A percentile compares a stretch with the other conserved stretches of the same genome.
Evolutionary conservation across 2,888 invertebrate species (phyloP).

Genomic region (Psococerastis gibbosa): DNA sequence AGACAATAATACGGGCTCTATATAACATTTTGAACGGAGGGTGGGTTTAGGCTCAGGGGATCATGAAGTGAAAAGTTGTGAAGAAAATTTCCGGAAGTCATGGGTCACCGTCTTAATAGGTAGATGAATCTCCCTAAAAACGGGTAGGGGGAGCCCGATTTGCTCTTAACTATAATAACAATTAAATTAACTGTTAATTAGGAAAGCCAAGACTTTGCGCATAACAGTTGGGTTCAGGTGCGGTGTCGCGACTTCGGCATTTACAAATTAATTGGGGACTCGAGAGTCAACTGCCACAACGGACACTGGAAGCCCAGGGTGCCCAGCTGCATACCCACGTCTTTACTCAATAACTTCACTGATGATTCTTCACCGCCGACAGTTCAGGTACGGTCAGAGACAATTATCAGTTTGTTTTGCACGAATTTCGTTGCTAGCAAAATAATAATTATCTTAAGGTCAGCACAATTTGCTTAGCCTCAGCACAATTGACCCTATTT

Average conservation of each 20-base stretch:
- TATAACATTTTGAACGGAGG: too few species aligned
- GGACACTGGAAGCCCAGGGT: constrained; percentile 60
- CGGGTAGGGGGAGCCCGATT: neutral
- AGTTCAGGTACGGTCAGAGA: constrained; percentile 45
- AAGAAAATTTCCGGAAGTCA: too few species aligned
- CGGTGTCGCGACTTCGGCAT: constrained; percentile 65
- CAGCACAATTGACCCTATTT: too few species aligned
- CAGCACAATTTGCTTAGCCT: too few species aligned
- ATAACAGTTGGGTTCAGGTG: constrained; percentile 54
- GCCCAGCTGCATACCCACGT: constrained; percentile 74
- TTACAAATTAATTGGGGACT: constrained; percentile 65
- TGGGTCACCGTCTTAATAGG: too few species aligned
- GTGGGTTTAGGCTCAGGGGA: too few species aligned
- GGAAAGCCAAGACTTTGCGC: constrained; percentile 48
- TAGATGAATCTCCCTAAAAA: too few species aligned
- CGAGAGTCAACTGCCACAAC: constrained; percentile 58
- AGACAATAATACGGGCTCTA: too few species aligned
- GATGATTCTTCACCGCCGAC: constrained; percentile 63
- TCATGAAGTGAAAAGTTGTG: too few species aligned
- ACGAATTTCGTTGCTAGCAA: too few species aligned
- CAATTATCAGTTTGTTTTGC: too few species aligned
- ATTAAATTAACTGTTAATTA: constrained; percentile 14
- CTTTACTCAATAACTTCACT: constrained; percentile 71
- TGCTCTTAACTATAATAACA: constrained; percentile 21
- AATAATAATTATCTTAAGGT: too few species aligned